Evolutionary conservation across 2,888 invertebrate genomes (phyloP), one percentile per base, ranked within the genome.

Genomic region (Chorisops tibialis): DNA sequence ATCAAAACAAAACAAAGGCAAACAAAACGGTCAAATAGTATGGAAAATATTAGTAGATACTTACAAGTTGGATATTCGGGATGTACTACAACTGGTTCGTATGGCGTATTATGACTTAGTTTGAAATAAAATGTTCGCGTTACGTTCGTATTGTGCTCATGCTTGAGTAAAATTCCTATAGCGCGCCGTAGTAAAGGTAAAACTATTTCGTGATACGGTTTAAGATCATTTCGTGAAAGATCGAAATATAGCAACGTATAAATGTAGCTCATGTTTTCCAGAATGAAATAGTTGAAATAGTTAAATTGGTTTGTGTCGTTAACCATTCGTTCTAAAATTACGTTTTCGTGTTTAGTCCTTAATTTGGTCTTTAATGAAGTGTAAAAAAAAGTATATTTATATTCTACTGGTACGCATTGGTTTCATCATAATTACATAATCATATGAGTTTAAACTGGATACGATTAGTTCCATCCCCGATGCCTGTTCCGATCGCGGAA

Each of bases 121-220:
- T 5, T 30, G 9, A 16, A 47, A 21, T 47, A 47, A 1, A 47
- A 47, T 12, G 18, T 47, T 5, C 1, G 16, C 7, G 6, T 47
- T 2, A 19, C 21, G 18, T 22, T 18, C 19, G 19, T 38, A 16
- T 60, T 4, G 3, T 60, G 35, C 11, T 51, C 9, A 24, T 60
- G 4, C 12, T 56, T 41, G 6, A 60, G 30, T 24, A 60, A 30
- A 38, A 60, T 24, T 4, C 60, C 60, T 50, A 60, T 60, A 14
- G 30, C 18, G 9, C 22, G 38, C 4, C 50, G 49, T 50, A 14
- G 60, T 19, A 62, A n/a, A 2, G 58, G 56, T 12, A 21, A 56
- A 1, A 39, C 12, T 2, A 62, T 4, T 12, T 62, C 39, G 22
- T 52, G 47, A 50, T 38, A 64, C 4, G 56, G 47, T 3, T 9